Conservation (phyloP, 2,888 invertebrate species). For the Melolontha melolontha region DNA sequence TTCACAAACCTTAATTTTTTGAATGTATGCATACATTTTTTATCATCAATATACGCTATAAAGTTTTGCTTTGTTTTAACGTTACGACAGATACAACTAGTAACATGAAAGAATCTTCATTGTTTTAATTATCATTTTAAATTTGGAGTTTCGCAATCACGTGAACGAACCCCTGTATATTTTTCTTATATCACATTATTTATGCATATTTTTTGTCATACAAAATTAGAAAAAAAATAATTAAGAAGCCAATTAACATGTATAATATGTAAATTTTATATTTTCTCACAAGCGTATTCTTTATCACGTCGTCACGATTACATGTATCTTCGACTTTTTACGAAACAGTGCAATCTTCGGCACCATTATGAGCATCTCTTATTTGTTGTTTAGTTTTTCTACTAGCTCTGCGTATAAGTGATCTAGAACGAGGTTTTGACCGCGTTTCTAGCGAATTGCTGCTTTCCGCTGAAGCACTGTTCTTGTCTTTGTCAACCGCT, state of each 20-base stretch:
- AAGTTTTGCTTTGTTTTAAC: too few species aligned
- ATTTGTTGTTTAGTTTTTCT: constrained; percentile 84
- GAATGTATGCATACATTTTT: too few species aligned
- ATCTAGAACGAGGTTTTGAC: constrained; percentile 65
- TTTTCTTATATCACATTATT: too few species aligned
- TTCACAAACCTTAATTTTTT: too few species aligned
- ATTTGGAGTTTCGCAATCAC: too few species aligned
- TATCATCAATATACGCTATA: too few species aligned
- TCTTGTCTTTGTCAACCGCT: constrained; percentile 59
- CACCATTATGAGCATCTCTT: constrained; percentile 73
- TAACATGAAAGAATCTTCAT: too few species aligned
- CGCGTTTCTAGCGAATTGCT: constrained; percentile 54
- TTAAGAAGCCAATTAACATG: constrained; percentile 4
- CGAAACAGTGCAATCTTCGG: constrained; percentile 79
- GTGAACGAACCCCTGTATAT: too few species aligned
- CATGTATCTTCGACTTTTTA: constrained; percentile 62
- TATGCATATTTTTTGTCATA: too few species aligned
- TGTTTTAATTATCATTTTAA: too few species aligned
- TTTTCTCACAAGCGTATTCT: constrained; percentile 40
- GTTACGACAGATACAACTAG: too few species aligned
- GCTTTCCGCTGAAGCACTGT: constrained; percentile 51
- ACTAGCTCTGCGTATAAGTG: constrained; percentile 83
- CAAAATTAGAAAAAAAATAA: constrained; percentile 7
- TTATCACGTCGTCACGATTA: constrained; percentile 39
- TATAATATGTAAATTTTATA: constrained; percentile 17